Conservation (phyloP, 2,113 vertebrate genomes). For the Tychaedon coryphoeus region DNA sequence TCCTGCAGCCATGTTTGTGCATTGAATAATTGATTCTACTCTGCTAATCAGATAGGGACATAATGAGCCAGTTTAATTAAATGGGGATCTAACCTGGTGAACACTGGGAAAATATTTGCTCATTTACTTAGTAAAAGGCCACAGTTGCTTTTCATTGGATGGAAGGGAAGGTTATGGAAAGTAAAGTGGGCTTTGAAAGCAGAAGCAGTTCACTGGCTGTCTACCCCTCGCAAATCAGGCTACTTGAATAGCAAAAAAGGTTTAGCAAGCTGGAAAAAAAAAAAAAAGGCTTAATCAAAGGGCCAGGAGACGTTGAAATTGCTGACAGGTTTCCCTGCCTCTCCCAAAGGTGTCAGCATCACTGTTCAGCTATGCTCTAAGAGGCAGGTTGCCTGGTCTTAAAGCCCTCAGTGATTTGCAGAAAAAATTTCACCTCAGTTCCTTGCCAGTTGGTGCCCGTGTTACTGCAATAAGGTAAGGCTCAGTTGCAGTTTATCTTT, state of each 20-base stretch:
- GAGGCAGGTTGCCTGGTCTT: conserved; percentile 75
- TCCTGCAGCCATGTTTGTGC: conserved; percentile 96
- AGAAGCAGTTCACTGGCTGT: conserved; percentile 62
- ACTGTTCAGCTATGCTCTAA: conserved; percentile 62
- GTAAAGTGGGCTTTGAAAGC: conserved; percentile 77
- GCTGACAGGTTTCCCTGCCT: conserved; percentile 71
- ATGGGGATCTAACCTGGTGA: conserved; percentile 99
- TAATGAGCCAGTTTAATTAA: conserved; percentile 99
- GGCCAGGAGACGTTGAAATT: conserved; percentile 68
- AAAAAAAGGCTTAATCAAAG: conserved; percentile 73
- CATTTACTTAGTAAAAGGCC: conserved; percentile 92
- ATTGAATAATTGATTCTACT: conserved; percentile 99
- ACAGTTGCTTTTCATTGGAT: conserved; percentile 83
- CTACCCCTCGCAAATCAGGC: conserved; percentile 61
- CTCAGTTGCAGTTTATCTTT: conserved; percentile 64
- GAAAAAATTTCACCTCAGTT: conserved; percentile 68
- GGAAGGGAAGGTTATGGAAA: conserved; percentile 85
- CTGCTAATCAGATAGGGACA: conserved; percentile 99
- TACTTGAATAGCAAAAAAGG: conserved; percentile 67
- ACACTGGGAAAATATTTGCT: conserved; percentile 99
- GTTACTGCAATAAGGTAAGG: conserved; percentile 75
- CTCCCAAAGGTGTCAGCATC: conserved; percentile 78
- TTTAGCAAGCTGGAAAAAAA: conserved; percentile 9
- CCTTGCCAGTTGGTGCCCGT: conserved; percentile 63
- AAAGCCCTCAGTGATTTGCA: conserved; percentile 70